Base-by-base conservation (phyloP, 2,113 vertebrate species). In the Coregonus clupeaformis region DNA sequence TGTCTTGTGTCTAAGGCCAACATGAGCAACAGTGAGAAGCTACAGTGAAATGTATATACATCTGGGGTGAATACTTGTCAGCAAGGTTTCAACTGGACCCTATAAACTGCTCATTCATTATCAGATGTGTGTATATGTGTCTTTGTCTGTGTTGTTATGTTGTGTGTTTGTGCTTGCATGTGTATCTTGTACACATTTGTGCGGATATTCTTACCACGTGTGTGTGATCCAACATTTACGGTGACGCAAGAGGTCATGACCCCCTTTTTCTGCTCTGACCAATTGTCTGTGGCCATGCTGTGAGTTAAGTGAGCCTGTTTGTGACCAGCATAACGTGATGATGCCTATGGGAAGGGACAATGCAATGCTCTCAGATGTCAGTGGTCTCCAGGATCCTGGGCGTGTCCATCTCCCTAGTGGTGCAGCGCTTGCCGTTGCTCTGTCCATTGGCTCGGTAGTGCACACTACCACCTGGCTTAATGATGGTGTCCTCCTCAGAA, bases 341-440 rank as follows among this genome's bases (percentile, higher is more conserved):
- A 27, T 42, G 6, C n/a, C 1, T 42, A 42, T 42, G 9, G 36
- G 9, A 12, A 57, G 18, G 36, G 32, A n/a, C 30, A n/a, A 22
- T 7, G 20, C 20, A 6, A 6, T 30, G 24, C 12, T 11, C 1
- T 92, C 86, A 91, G 71, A 92, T 87, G 72, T 80, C 6, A 0
- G 88, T 80, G 29, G 76, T 83, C 71, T 91, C 83, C 69, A 83
- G 12, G 20, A 70, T 75, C 36, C 80, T 84, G 16, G 67, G 6
- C 13, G 55, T 42, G 25, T 87, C 83, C 22, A 42, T 55, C 13
- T 89, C 80, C 3, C 81, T 77, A 0, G 83, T 88, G 75, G 62
- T 77, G 65, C 45, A 70, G 1, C n/a, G 36, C 20, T 72, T 86
- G 71, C 84, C 80, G 1, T 85, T 83, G 73, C 74, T 87, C 72